Base-by-base conservation (phyloP, 1,140 invertebrate species). In the Lordiphosa mommai region DNA sequence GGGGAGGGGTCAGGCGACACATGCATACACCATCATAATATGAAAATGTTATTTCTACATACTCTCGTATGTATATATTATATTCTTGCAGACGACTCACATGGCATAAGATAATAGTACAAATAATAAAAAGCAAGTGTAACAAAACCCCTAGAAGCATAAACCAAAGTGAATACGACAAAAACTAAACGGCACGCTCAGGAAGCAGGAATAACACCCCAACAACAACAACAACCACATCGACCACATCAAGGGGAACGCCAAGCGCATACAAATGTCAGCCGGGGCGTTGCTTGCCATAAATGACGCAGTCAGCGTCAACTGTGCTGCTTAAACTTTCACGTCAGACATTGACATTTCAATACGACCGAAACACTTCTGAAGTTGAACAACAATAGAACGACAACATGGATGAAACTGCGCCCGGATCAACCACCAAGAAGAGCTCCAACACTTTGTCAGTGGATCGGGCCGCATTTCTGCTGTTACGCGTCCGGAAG, bases 391-490 rank as follows among this genome's bases (percentile, higher is more conserved):
- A 43, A 9, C 37, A 63, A 32, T 51, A 59, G 10, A 30, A 59
- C 12, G 14, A 41, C 56, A 69, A 36, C 23, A 86, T 86, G 82
- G 82, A 86, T 23, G 82, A 86, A 36, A 61, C 64, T 53, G 57
- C 55, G 16, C 38, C 80, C 23, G 51, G 70, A 23, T 43, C 77
- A 14, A 41, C 65, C 5, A 64, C 80, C 7, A 79, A 77, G 51
- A 82, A 80, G 14, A 82, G 72, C 44, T 57, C 57, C 55, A 87
- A 90, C 30, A 92, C 92, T 20, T 90, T 96, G 58, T 95, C 94
- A 52, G 96, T 96, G 80, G 95, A 96, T 90, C 91, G 94, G 56
- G 96, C 96, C 23, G 96, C 95, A 13, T 97, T 97, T 89, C 91
- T 97, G 12, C 92, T 97, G 53, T 91, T 97, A 51, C 90, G 95